phyloP scores from a whole-genome alignment of 2,888 invertebrate species.

The Euplagia quadripunctaria region DNA sequence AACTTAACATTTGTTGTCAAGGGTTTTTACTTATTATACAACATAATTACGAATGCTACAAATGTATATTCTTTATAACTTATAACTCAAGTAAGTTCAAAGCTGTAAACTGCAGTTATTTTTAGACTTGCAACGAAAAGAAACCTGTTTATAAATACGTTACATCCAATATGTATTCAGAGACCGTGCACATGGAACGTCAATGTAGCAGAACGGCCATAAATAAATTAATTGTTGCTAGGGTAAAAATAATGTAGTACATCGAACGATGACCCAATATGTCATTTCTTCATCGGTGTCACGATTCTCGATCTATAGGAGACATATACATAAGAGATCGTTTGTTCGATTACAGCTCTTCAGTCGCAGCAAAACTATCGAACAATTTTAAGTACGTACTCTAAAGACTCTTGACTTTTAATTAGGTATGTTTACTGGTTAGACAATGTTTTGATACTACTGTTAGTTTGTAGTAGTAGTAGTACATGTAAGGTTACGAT shows the following conservation, averaged over 20 bases:
- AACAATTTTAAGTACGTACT: not conserved
- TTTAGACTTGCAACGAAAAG: constrained; percentile 2
- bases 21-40: not conserved
- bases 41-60: not conserved
- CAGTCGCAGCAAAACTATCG: not conserved
- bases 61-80: not conserved
- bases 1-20: not conserved
- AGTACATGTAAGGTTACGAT: not conserved
- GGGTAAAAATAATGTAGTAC: not conserved
- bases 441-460: not conserved
- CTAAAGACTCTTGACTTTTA: not conserved
- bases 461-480: not conserved
- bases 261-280: constrained; percentile 24
- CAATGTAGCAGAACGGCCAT: not conserved
- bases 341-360: constrained; percentile 16
- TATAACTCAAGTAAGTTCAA: not conserved
- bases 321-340: not conserved
- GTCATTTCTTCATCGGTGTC: constrained; percentile 30
- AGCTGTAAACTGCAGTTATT: not conserved
- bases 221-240: not conserved
- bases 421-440: not conserved
- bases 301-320: constrained; percentile 20
- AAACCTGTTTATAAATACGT: not conserved
- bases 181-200: not conserved
- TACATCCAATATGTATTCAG: not conserved